Evolutionary conservation across 2,113 vertebrate species (phyloP), one percentile per base, ranked within the genome.

Genomic region (Centropus bengalensis): DNA sequence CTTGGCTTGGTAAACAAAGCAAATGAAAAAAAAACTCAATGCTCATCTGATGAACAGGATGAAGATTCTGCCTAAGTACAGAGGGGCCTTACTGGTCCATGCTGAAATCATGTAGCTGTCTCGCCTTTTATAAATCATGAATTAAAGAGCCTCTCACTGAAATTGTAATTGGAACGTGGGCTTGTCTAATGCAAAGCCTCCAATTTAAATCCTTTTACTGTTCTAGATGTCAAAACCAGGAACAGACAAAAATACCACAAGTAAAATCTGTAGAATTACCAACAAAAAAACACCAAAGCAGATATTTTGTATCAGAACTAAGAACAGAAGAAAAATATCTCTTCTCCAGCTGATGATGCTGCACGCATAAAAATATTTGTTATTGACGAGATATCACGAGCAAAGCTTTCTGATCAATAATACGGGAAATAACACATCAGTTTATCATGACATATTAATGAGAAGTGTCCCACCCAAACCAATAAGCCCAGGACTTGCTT

Each of bases 201-300:
- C 23, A 86, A 78, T 89, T 81, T 83, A 86, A 96, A 96, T 89
- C 33, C 32, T 92, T 94, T 77, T 83, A 59, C 38, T 80, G 21
- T 67, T 95, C 64, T 12, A 60, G 59, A 83, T 64, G 63, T 88
- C 64, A 91, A 86, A 95, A 81, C 4, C 63, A 64, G 45, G 45
- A 94, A 79, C 7, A 33, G 77, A 75, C 24, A 79, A 92, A 49
- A 92, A 95, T 76, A 69, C 14, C 47, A 32, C 36, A 79, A 73
- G 67, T 45, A 82, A 92, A 91, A 91, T 77, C 45, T 30, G 74
- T 10, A 70, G 76, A 63, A 74, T 63, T 67, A 89, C 38, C 67
- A 86, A 42, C 47, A 88, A 86, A 88, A 86, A 86, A 92, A 44
- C 26, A 75, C 16, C 0, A 3, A 83, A 33, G 28, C 21, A 86